Evolutionary conservation across 2,888 invertebrate species (phyloP), one percentile per base, ranked within the genome.

Genomic region (Ennomos fuscantarius): DNA sequence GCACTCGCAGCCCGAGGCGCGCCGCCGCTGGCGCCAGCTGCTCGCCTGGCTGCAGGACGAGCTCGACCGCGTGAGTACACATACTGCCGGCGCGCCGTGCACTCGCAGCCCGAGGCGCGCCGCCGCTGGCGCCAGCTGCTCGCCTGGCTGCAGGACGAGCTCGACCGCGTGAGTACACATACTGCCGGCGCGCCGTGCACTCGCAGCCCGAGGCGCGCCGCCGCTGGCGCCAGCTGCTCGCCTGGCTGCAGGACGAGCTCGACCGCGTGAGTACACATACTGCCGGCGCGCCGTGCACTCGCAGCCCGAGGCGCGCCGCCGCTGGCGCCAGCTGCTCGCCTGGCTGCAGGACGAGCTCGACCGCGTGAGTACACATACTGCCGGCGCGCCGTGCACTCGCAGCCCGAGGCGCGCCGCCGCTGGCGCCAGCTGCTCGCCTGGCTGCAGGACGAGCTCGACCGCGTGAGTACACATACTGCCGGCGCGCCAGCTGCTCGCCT

Each of bases 321-420:
- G 24, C 24, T 24, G 2, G 24, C 24, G 24, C 24, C 24, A 24
- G 24, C 24, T 24, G 6, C 24, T 98, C 2, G 96, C 97, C 71
- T 99, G 99, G 99, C 94, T 99, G 72, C 97, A 98, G 82, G 98
- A 98, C 82, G 99, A 99, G 86, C 93, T 99, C 64, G 98, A 99
- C 68, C 94, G 95, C 84, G 94, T 94, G 71, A 80, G 82, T 80
- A 61, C 34, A 8, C 32, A 0, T 3, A 9, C 34, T 31, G 13
- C 31, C 11, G 6, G 24, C 24, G 24, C 24, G n/a, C n/a, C n/a
- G n/a, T n/a, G n/a, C n/a, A n/a, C n/a, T n/a, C n/a, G n/a, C n/a
- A n/a, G n/a, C n/a, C n/a, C n/a, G n/a, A n/a, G n/a, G n/a, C n/a
- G n/a, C n/a, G 6, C 24, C 6, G 24, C 24, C 2, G 24, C 24